Percentiles rank a stretch among this genome's conserved stretches.
Conservation (phyloP, 2,888 invertebrate species). For the Mesorhabditis sp. region DNA sequence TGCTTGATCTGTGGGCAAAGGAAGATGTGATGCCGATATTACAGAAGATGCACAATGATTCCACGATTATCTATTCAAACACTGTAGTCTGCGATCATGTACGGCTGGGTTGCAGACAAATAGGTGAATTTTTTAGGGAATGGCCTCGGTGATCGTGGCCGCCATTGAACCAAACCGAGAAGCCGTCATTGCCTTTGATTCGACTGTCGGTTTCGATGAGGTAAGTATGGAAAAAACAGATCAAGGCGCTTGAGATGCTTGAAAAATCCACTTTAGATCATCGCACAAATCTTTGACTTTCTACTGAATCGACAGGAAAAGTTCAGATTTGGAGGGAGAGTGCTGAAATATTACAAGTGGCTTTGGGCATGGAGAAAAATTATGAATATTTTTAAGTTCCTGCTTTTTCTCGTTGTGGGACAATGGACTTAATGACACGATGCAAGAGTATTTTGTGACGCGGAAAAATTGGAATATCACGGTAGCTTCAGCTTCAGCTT, state of each 20-base stretch:
- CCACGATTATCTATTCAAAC: too few relatives aligned
- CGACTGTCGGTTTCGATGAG: neutral
- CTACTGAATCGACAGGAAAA: neutral
- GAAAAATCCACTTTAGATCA: neutral
- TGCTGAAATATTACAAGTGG: conserved; percentile 1
- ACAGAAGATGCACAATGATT: too few relatives aligned
- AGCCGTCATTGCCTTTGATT: conserved; percentile 1
- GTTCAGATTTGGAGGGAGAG: neutral
- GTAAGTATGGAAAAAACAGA: neutral
- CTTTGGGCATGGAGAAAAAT: neutral
- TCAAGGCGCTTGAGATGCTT: neutral
- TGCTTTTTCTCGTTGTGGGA: neutral
- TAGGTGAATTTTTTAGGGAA: neutral
- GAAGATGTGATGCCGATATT: too few relatives aligned
- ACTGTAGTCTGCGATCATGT: too few relatives aligned
- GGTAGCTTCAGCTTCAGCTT: too few relatives aligned
- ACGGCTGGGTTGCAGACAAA: too few relatives aligned
- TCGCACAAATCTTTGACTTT: neutral
- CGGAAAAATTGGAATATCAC: too few relatives aligned
- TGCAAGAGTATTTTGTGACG: neutral
- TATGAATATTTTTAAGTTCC: neutral
- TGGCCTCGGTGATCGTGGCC: neutral
- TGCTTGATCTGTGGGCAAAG: too few relatives aligned
- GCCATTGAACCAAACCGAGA: neutral
- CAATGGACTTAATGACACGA: neutral